These are phyloP conservation scores for Dermatemys mawii DNA, from an alignment of 2,113 vertebrate genomes.

Conservation along the genomic window DNA sequence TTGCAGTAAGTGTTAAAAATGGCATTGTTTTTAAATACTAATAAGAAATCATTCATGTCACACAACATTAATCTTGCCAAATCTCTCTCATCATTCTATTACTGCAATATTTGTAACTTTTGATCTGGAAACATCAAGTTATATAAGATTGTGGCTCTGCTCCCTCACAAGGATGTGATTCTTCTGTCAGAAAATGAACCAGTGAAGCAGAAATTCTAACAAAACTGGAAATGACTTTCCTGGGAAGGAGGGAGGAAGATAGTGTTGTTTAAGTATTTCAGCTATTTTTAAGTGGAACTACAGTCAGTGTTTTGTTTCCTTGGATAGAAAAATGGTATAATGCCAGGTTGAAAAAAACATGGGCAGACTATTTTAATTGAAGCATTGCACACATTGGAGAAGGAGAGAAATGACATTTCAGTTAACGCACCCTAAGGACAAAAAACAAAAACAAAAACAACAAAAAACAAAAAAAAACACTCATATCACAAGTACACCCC, in stretches of 20 bases:
- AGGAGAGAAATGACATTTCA: conserved; percentile 33
- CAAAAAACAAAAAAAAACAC: background rate
- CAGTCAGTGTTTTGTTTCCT: conserved; percentile 30
- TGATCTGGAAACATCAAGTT: conserved; percentile 75
- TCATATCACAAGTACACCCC: background rate
- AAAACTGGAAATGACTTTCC: conserved; percentile 73
- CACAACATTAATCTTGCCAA: background rate
- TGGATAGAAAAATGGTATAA: conserved; percentile 3
- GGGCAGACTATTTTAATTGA: conserved; percentile 16
- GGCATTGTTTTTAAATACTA: conserved; percentile 10
- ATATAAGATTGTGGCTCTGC: conserved; percentile 65
- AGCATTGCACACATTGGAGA: background rate
- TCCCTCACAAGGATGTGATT: conserved; percentile 56
- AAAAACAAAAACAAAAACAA: too few species aligned
- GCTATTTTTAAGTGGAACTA: conserved; percentile 55
- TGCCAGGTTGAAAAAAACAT: conserved; percentile 5
- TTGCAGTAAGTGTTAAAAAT: conserved; percentile 6
- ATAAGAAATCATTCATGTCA: conserved; percentile 21
- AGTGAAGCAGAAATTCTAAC: conserved; percentile 65
- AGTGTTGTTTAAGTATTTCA: conserved; percentile 52
- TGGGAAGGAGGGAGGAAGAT: conserved; percentile 60
- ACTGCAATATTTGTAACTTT: conserved; percentile 65
- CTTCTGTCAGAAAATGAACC: conserved; percentile 71
- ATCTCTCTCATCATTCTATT: conserved; percentile 29
- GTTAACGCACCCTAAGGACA: conserved; percentile 29